These are phyloP conservation scores for Coracias cyanogaster DNA, from an alignment of 2,797 vertebrate species.

Conservation along the genomic window DNA sequence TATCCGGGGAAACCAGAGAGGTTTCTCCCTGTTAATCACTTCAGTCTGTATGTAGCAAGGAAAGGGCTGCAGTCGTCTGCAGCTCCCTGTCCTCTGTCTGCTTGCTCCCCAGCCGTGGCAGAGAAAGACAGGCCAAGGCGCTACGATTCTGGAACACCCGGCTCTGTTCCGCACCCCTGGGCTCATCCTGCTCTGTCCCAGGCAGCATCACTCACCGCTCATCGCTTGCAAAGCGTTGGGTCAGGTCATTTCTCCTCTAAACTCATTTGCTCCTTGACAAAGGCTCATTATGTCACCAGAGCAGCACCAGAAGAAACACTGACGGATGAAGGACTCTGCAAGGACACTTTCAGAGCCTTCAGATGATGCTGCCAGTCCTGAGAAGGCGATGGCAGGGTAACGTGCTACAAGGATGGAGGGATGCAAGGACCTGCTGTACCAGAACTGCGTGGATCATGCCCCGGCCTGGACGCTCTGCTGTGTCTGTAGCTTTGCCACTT, in stretches of 20 bases:
- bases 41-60: neutral
- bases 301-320: neutral
- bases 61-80: neutral
- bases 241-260: neutral
- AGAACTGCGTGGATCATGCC: fast-evolving
- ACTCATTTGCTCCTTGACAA: neutral
- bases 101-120: neutral
- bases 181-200: neutral
- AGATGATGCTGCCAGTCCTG: neutral
- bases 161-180: neutral
- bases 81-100: neutral
- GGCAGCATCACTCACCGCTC: neutral
- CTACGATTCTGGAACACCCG: neutral
- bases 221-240: neutral
- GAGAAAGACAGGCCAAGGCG: neutral
- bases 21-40: neutral
- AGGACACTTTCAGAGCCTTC: neutral
- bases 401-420: neutral
- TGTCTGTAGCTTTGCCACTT: fast-evolving
- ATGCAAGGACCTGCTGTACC: neutral
- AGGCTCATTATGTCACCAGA: constrained; percentile 1
- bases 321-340: neutral
- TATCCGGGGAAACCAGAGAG: neutral
- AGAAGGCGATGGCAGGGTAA: neutral
- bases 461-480: neutral